Percentiles rank a stretch among this genome's conserved stretches.
Evolutionary conservation across 2,888 invertebrate genomes (phyloP).

Genomic region (Stegana nigrithorax): DNA sequence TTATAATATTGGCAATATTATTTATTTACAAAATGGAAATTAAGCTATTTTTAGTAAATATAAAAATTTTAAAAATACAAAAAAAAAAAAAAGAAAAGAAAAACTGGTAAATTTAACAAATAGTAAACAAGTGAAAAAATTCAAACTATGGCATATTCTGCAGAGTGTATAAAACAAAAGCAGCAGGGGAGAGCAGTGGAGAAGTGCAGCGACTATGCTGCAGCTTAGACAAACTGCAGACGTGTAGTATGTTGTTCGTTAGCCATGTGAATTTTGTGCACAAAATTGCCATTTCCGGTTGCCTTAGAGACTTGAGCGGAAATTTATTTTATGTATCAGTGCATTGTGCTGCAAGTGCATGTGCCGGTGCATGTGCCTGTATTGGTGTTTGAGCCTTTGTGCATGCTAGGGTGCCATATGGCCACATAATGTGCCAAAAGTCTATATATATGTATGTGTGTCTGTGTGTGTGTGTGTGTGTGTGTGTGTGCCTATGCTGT

Average conservation of each 20-base stretch:
- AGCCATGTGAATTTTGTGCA: not conserved
- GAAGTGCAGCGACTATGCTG: no score
- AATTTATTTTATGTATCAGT: constrained; percentile 8
- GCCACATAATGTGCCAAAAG: not conserved
- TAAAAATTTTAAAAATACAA: not conserved
- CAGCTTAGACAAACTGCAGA: not conserved
- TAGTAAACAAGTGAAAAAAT: not conserved
- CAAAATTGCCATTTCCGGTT: constrained; percentile 6
- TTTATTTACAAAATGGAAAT: not conserved
- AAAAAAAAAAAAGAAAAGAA: not conserved
- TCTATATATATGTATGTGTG: constrained; percentile 11
- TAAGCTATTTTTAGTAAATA: not conserved
- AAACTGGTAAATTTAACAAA: not conserved
- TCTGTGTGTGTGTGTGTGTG: constrained; percentile 15
- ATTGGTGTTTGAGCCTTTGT: constrained; percentile 2
- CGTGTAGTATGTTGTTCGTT: not conserved
- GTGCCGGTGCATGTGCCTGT: no score
- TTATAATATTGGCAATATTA: not conserved
- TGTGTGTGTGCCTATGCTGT: constrained; percentile 21
- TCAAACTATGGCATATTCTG: no score
- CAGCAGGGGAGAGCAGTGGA: no score
- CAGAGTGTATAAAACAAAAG: no score
- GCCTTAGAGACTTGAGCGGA: not conserved
- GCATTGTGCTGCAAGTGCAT: not conserved
- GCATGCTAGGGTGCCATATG: not conserved